These are phyloP conservation scores for Gambusia holbrooki DNA, from an alignment of 2,113 vertebrate genomes.

Conservation along the genomic window DNA sequence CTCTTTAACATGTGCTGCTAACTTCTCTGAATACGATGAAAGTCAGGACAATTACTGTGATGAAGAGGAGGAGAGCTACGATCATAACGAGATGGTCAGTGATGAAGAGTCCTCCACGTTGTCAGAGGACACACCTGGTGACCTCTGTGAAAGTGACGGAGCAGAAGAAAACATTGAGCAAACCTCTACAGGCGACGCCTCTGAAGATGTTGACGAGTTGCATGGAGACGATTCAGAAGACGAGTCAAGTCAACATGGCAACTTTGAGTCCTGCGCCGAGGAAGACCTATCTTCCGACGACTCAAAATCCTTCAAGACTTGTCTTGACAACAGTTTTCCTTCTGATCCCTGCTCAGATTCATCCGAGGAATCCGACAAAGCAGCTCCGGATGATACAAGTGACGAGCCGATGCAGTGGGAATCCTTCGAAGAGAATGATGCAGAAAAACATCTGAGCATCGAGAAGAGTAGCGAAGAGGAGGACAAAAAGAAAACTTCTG, in stretches of 20 bases:
- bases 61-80: slow-evolving; percentile 23
- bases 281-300: slow-evolving; percentile 64
- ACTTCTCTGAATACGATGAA: slow-evolving; percentile 31
- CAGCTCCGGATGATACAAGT: slow-evolving; percentile 61
- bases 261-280: slow-evolving; percentile 38
- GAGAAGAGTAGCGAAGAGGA: background rate
- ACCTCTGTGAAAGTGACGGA: background rate
- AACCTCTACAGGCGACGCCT: background rate
- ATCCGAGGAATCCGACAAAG: slow-evolving; percentile 65
- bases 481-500: slow-evolving; percentile 20
- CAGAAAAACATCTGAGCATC: slow-evolving; percentile 24
- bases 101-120: slow-evolving; percentile 13
- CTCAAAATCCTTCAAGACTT: slow-evolving; percentile 70
- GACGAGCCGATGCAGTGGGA: slow-evolving; percentile 72
- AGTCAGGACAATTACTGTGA: slow-evolving; percentile 19
- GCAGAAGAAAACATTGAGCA: slow-evolving; percentile 31
- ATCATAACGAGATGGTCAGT: background rate
- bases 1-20: slow-evolving; percentile 22
- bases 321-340: slow-evolving; percentile 45
- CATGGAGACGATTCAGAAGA: slow-evolving; percentile 28
- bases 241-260: slow-evolving; percentile 21
- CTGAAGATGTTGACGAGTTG: slow-evolving; percentile 15
- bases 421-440: slow-evolving; percentile 70
- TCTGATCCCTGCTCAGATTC: slow-evolving; percentile 56
- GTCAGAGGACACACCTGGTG: slow-evolving; percentile 31